A percentile compares a stretch with the other conserved stretches of the same genome.
Conservation (phyloP, 2,888 invertebrate genomes). For the Epinotia brunnichana region DNA sequence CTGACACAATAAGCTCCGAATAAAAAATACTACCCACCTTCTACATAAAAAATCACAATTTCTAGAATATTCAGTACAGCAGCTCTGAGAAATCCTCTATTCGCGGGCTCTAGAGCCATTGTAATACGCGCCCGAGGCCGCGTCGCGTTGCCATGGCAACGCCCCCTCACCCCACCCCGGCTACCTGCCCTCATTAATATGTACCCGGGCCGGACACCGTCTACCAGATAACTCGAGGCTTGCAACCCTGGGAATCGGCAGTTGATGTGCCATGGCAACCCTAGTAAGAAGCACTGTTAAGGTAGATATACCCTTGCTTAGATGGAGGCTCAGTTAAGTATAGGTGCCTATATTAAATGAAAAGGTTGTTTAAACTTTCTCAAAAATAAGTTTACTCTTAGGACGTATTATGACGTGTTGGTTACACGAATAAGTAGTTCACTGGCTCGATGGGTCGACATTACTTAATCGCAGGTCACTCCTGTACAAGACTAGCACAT, state of each 20-base stretch:
- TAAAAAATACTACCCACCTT: background rate
- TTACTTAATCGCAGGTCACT: background rate
- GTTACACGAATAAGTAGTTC: too few species aligned
- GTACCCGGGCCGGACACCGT: conserved; percentile 76
- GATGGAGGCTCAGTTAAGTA: conserved; percentile 5
- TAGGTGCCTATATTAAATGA: too few species aligned
- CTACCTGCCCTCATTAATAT: conserved; percentile 80
- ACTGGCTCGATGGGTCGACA: background rate
- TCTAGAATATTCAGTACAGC: conserved; percentile 15
- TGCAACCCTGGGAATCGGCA: conserved; percentile 54
- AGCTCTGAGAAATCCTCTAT: conserved; percentile 46
- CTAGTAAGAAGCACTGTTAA: conserved; percentile 7
- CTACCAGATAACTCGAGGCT: conserved; percentile 60
- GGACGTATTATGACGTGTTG: too few species aligned
- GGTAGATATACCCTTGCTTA: background rate
- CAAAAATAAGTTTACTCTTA: background rate
- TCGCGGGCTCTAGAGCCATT: conserved; percentile 67
- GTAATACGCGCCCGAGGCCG: conserved; percentile 74
- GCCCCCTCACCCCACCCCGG: conserved; percentile 51
- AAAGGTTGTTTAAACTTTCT: background rate
- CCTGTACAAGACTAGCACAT: too few species aligned
- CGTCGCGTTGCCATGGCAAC: conserved; percentile 78
- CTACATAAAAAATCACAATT: background rate
- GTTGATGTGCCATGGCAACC: conserved; percentile 49
- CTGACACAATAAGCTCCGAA: background rate